phyloP scores from a whole-genome alignment of 2,113 vertebrate genomes.

The Thryonomys swinderianus region DNA sequence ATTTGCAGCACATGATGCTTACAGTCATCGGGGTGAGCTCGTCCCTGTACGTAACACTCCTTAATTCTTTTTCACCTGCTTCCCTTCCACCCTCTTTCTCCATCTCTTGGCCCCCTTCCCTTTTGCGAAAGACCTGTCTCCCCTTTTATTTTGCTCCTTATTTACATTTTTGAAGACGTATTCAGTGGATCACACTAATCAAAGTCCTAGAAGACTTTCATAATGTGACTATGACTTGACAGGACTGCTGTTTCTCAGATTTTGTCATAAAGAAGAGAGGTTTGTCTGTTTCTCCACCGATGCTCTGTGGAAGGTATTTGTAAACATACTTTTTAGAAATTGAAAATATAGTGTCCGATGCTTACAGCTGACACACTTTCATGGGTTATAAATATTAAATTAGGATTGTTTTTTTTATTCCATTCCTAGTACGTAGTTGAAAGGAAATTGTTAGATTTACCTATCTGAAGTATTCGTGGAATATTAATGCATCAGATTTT shows the following conservation, averaged over 20 bases:
- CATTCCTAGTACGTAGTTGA: slow-evolving; percentile 38
- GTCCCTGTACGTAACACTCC: neutral
- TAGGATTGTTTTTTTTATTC: slow-evolving; percentile 56
- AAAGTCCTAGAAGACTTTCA: neutral
- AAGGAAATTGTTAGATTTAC: slow-evolving; percentile 61
- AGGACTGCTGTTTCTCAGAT: slow-evolving; percentile 27
- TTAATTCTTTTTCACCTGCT: neutral
- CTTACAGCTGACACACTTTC: slow-evolving; percentile 58
- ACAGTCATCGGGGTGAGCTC: neutral
- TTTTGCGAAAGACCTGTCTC: neutral
- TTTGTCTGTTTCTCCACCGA: slow-evolving; percentile 26
- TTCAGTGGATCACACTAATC: neutral
- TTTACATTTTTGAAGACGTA: neutral
- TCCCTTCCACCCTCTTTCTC: neutral
- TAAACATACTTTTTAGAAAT: slow-evolving; percentile 54
- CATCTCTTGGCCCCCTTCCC: neutral
- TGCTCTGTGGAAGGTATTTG: slow-evolving; percentile 55
- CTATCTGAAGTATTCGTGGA: slow-evolving; percentile 39
- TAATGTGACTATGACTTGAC: neutral
- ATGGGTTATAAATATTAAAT: slow-evolving; percentile 46
- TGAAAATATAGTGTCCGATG: slow-evolving; percentile 37
- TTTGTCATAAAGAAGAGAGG: neutral
- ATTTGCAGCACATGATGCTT: no score
- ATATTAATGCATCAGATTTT: slow-evolving; percentile 66
- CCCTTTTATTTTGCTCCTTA: neutral